Evolutionary conservation across 2,113 vertebrate genomes (phyloP), one percentile per base, ranked within the genome.

Genomic region (Halcyon malimbica): DNA sequence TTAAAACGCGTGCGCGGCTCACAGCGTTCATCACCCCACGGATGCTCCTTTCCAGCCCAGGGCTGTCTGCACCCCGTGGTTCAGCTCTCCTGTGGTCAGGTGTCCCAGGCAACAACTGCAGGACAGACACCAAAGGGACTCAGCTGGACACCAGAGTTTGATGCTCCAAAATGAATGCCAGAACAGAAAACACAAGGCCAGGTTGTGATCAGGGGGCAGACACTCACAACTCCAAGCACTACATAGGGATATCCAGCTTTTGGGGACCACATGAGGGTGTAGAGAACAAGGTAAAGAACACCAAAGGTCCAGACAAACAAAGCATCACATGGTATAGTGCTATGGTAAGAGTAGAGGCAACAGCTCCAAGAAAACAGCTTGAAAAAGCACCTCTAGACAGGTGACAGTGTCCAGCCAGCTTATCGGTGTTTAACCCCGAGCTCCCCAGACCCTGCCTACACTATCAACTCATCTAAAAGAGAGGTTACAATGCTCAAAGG

Each of bases 401-500:
- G 76, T 7, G 26, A n/a, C 2, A 10, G 67, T 37, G 57, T 7
- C 60, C 62, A n/a, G 46, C 26, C 56, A 35, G 33, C 16, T n/a
- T 20, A 24, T 23, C 5, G 3, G 31, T 6, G 46, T 28, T 23
- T 20, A 50, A 85, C 5, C 48, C 67, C 57, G 59, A 50, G 5
- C 64, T 5, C 44, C 42, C 51, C 51, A 62, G 48, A 16, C 13
- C 46, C 62, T 50, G 60, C 4, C 56, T 4, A 5, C 0, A 0
- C 11, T 39, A 48, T 5, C 69, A 64, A 13, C 2, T 26, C 16
- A 7, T 16, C 53, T 6, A 23, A 10, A 9, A 48, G 14, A 74
- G 9, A 60, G 41, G 19, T 24, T 19, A 18, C 7, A 44, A 17
- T 0, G 5, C 11, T 24, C 59, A 44, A 57, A 86, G 54, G 35